A percentile compares a stretch with the other conserved stretches of the same genome.
These are phyloP conservation scores for Platynereis dumerilii DNA, from an alignment of 2,888 invertebrate species.

Conservation along the genomic window DNA sequence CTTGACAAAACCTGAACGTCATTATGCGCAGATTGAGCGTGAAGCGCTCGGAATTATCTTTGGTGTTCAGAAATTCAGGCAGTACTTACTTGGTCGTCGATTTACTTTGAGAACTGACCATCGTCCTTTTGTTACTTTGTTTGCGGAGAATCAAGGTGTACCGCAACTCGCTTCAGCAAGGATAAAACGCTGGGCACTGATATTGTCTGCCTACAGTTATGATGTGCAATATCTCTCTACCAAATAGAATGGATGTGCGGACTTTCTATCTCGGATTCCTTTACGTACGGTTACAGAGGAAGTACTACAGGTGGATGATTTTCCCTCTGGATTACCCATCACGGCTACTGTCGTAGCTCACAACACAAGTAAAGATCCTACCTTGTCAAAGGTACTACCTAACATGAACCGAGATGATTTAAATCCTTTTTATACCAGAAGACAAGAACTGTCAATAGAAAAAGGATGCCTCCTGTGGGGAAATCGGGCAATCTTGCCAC, in stretches of 20 bases:
- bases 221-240: neutral
- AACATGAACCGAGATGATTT: neutral
- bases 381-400: neutral
- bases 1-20: constrained; percentile 16
- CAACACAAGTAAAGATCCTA: neutral
- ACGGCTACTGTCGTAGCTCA: neutral
- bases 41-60: constrained; percentile 17
- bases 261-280: constrained; percentile 1
- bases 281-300: too few species aligned
- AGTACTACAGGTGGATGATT: too few species aligned
- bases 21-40: constrained; percentile 12
- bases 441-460: constrained; percentile 27
- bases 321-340: neutral
- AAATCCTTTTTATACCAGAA: neutral
- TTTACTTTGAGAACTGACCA: constrained; percentile 16
- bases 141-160: constrained; percentile 9
- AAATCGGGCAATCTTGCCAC: constrained; percentile 34
- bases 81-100: constrained; percentile 8
- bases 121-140: constrained; percentile 7
- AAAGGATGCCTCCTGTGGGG: constrained; percentile 33
- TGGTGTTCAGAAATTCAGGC: constrained; percentile 10
- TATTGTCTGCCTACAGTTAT: neutral
- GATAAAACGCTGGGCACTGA: constrained; percentile 8
- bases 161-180: constrained; percentile 1
- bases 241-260: neutral